A percentile compares a stretch with the other conserved stretches of the same genome.
Conservation (phyloP, 37 sponge, comb jelly and placozoan genomes). For the Beroe ovata region DNA sequence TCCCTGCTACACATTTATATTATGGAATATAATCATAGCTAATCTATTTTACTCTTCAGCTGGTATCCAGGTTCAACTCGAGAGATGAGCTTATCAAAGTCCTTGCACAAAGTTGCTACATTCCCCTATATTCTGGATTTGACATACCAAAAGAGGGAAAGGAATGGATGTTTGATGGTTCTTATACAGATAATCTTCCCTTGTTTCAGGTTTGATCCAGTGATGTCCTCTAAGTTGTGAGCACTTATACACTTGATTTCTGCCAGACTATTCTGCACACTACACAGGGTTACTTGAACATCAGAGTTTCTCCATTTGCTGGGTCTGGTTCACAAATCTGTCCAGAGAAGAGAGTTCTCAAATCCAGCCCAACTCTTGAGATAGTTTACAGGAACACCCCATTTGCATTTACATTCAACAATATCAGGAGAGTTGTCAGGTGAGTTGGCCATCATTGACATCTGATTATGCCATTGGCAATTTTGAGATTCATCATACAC, state of each 20-base stretch:
- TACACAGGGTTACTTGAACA: constrained; percentile 4
- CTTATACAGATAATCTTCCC: constrained; percentile 38
- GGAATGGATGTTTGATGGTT: constrained; percentile 36
- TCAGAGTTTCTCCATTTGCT: constrained; percentile 41
- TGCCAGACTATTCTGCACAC: too few relatives aligned
- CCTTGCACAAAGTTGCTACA: constrained; percentile 50
- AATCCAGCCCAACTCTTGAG: neutral
- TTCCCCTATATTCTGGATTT: constrained; percentile 58
- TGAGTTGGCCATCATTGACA: neutral
- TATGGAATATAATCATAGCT: too few relatives aligned
- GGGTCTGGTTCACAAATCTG: neutral
- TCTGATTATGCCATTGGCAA: neutral
- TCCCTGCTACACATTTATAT: too few relatives aligned
- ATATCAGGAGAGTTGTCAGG: neutral
- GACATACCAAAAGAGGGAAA: constrained; percentile 9
- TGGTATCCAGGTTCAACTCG: neutral
- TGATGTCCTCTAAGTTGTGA: too few relatives aligned
- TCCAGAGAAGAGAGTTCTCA: neutral
- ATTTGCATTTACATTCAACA: constrained; percentile 6
- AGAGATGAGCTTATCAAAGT: neutral
- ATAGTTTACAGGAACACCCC: constrained; percentile 55
- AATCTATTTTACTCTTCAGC: constrained; percentile 19
- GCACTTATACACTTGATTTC: too few relatives aligned
- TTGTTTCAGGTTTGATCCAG: neutral
- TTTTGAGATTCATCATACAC: neutral